Evolutionary conservation across 1,140 invertebrate genomes (phyloP).

Genomic region (Adoxophyes honmai): DNA sequence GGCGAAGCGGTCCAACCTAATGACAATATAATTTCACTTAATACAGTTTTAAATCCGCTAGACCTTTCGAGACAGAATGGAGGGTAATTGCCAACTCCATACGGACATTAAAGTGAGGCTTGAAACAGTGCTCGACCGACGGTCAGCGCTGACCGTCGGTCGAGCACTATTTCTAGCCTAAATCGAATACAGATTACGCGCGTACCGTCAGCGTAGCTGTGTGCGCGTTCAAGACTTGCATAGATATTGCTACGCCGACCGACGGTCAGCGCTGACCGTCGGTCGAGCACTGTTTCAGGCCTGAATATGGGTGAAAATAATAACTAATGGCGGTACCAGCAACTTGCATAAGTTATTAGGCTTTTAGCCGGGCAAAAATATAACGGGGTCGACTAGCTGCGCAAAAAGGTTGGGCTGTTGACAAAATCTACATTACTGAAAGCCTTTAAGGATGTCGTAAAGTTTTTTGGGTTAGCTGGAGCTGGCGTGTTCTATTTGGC

Average conservation of each 20-base stretch:
- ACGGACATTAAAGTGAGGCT: constrained; percentile 12
- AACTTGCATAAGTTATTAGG: constrained; percentile 4
- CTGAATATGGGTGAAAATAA: constrained; percentile 8
- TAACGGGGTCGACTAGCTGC: neutral
- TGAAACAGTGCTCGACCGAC: too few relatives aligned
- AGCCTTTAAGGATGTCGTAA: neutral
- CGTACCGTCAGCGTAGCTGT: too few relatives aligned
- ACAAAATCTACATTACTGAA: neutral
- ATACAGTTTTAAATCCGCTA: constrained; percentile 14
- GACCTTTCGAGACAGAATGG: constrained; percentile 7
- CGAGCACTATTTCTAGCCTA: too few relatives aligned
- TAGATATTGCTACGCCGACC: too few relatives aligned
- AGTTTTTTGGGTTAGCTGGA: constrained; percentile 3
- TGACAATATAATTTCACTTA: constrained; percentile 16
- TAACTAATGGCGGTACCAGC: neutral
- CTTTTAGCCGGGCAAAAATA: neutral
- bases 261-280: too few relatives aligned
- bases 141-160: too few relatives aligned
- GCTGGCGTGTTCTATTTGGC: neutral
- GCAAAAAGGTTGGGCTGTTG: neutral
- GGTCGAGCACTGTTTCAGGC: too few relatives aligned
- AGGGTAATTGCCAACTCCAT: constrained; percentile 2
- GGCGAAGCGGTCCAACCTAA: constrained; percentile 11
- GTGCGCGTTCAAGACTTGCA: too few relatives aligned
- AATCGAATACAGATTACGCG: too few relatives aligned